A percentile compares a stretch with the other conserved stretches of the same genome.
Conservation (phyloP, 2,113 vertebrate genomes). For the Ceyx melanurus region DNA sequence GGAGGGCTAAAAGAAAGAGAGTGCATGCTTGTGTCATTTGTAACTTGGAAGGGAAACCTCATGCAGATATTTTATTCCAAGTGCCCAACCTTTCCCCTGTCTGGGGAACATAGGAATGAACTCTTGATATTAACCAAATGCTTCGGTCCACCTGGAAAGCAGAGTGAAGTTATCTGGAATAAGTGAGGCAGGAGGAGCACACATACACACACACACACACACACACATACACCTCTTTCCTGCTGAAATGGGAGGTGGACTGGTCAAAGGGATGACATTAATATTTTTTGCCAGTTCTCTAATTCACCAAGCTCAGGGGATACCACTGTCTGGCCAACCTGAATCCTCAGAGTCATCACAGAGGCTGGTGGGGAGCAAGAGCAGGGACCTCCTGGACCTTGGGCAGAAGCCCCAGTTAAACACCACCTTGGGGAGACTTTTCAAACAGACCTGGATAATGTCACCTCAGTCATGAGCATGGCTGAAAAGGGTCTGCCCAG, state of each 20-base stretch:
- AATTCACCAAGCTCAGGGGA: fast-evolving
- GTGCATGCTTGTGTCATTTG: not conserved
- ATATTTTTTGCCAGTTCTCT: not conserved
- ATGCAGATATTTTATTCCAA: not conserved
- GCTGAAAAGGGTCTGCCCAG: not conserved
- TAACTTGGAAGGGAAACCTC: not conserved
- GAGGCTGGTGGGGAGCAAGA: not conserved
- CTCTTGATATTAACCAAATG: not conserved
- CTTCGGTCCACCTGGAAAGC: not conserved
- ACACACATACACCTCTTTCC: not conserved
- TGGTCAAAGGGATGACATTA: not conserved
- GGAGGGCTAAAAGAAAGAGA: not conserved
- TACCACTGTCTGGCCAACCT: fast-evolving
- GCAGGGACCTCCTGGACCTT: not conserved
- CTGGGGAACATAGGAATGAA: not conserved
- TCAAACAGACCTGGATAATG: not conserved
- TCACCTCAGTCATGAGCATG: not conserved
- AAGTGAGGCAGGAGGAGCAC: not conserved
- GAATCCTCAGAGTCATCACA: not conserved
- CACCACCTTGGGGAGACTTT: not conserved
- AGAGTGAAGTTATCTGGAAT: not conserved
- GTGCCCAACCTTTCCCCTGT: not conserved
- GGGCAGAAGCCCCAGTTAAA: not conserved
- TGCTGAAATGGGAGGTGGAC: not conserved
- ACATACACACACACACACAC: too few species aligned